These are phyloP conservation scores for Petromus typicus DNA, from an alignment of 2,113 vertebrate species.

Conservation along the genomic window DNA sequence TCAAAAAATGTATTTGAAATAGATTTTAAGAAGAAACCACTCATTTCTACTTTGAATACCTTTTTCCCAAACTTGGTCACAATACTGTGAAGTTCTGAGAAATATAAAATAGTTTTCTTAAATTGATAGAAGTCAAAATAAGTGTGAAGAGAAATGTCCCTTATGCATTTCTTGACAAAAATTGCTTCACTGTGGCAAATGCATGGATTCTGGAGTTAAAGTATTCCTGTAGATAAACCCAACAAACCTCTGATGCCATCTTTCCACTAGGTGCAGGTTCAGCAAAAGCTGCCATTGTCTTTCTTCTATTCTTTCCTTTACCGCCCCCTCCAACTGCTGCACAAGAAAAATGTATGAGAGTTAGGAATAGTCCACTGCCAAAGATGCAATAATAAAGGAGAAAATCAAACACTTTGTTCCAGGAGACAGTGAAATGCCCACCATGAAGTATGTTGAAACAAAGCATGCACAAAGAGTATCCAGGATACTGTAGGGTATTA, in stretches of 20 bases:
- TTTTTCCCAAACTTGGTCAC: neutral
- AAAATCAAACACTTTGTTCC: neutral
- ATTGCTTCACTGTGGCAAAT: neutral
- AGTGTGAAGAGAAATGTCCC: neutral
- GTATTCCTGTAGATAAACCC: neutral
- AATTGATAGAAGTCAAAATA: conserved; percentile 49
- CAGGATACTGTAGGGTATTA: neutral
- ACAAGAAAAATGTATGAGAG: neutral
- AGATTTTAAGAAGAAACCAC: conserved; percentile 42
- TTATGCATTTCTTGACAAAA: neutral
- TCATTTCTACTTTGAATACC: conserved; percentile 16
- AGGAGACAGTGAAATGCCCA: neutral
- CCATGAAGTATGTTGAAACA: neutral
- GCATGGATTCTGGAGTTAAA: neutral
- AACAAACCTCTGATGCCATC: neutral
- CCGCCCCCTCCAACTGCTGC: neutral
- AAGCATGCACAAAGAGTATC: neutral
- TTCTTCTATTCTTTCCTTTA: neutral
- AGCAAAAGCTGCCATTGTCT: neutral
- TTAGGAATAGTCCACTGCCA: neutral
- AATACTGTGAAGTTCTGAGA: conserved; percentile 47
- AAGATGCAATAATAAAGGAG: neutral
- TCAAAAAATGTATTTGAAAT: conserved; percentile 59
- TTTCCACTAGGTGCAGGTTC: neutral
- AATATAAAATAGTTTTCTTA: conserved; percentile 29